These are phyloP conservation scores for Scopus umbretta DNA, from an alignment of 2,113 vertebrate genomes.

Conservation along the genomic window DNA sequence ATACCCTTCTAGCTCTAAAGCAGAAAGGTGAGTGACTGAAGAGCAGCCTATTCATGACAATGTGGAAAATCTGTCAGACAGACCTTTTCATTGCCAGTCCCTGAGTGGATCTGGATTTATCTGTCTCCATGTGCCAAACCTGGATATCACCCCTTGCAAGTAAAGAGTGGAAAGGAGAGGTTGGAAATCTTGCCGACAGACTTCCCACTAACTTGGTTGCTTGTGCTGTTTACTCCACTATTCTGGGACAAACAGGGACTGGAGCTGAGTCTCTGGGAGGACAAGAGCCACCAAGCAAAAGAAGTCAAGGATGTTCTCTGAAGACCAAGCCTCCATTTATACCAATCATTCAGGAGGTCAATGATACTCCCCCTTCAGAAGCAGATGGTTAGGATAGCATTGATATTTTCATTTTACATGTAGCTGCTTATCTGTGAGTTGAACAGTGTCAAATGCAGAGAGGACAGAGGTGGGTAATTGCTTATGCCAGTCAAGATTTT, in stretches of 20 bases:
- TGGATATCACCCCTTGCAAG: neutral
- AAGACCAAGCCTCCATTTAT: neutral
- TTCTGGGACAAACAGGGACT: neutral
- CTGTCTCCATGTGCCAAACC: neutral
- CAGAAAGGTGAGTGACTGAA: neutral
- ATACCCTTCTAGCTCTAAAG: neutral
- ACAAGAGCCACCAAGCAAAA: neutral
- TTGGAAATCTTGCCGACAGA: neutral
- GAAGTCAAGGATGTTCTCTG: neutral
- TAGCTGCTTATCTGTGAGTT: neutral
- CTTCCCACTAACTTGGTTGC: neutral
- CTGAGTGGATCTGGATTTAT: neutral
- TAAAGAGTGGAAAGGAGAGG: neutral
- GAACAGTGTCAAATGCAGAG: neutral
- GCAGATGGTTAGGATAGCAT: neutral
- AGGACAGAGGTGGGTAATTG: neutral
- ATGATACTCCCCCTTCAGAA: neutral
- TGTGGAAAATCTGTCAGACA: neutral
- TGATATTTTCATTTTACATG: neutral
- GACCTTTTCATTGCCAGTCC: neutral
- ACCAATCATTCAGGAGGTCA: neutral
- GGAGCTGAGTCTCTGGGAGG: neutral
- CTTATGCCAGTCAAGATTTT: neutral
- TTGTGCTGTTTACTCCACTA: neutral
- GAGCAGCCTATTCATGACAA: neutral